These are phyloP conservation scores for Actenoides hombroni DNA, from an alignment of 2,113 vertebrate species.

Conservation along the genomic window DNA sequence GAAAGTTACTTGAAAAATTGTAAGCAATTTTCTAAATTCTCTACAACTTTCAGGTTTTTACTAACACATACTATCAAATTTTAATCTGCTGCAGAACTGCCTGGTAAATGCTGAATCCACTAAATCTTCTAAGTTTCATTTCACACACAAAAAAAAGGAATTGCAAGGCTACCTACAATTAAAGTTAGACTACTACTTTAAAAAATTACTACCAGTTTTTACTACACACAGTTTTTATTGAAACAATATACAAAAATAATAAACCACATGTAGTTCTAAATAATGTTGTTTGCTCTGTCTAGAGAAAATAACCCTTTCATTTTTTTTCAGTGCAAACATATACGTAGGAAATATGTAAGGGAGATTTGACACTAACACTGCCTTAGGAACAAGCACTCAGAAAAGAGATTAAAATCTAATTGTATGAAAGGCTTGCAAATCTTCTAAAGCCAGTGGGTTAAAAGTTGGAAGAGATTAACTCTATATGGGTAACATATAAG, in stretches of 20 bases:
- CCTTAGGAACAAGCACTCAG: background rate
- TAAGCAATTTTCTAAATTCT: background rate
- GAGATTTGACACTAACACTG: background rate
- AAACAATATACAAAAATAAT: background rate
- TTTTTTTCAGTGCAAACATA: background rate
- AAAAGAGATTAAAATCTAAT: background rate
- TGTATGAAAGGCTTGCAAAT: background rate
- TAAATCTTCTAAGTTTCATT: background rate
- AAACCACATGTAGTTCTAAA: background rate
- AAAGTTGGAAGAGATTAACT: background rate
- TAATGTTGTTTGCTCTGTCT: background rate
- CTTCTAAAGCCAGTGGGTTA: background rate
- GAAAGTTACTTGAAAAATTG: background rate
- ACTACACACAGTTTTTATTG: background rate
- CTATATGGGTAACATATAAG: background rate
- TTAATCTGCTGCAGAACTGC: background rate
- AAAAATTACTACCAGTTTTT: background rate
- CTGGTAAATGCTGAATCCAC: background rate
- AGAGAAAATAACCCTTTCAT: background rate
- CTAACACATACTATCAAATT: background rate
- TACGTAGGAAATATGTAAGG: background rate
- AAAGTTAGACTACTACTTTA: background rate
- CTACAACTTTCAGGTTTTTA: background rate
- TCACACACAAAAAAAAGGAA: background rate
- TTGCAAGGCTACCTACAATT: background rate